Evolutionary conservation across 1,140 invertebrate species (phyloP), one percentile per base, ranked within the genome.

Genomic region (Psix sp.): DNA sequence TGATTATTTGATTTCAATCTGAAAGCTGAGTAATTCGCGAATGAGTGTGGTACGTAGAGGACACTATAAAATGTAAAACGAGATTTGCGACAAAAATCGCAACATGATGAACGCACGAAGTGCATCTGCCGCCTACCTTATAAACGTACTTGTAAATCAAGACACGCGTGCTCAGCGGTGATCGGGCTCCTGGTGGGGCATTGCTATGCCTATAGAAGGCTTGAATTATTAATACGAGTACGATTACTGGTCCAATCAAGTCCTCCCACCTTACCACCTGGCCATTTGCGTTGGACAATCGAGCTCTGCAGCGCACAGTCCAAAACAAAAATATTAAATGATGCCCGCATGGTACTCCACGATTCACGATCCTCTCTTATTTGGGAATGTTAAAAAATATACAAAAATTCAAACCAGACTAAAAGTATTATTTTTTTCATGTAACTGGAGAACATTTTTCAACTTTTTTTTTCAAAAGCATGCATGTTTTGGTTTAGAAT

Each of bases 61-160:
- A 67, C 62, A 51, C 16, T 33, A 24, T 20, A 48, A 74, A 67
- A 67, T 15, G 56, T 29, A 56, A 40, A 56, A 56, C 14, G 40
- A 43, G 46, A 29, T 13, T 11, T 26, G 17, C 16, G 35, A 49
- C 60, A 62, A 35, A 71, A 67, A 70, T 29, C 15, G 49, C 17
- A 52, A 68, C 39, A 51, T 65, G 36, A 45, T 20, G 46, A 57
- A 26, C 13, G 70, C 38, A 65, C 48, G 38, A 13, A 74, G 78
- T 75, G 76, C 80, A 82, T 83, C 79, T 80, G 80, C 82, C 79
- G 79, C 80, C 77, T 83, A 80, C 77, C 70, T 77, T 77, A 76
- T 83, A 84, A 84, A 79, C 72, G 78, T 74, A 82, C 77, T 82
- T 83, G 81, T 82, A 85, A 85, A 84, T 84, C 82, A 84, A 82